Conservation (phyloP, 2,113 vertebrate species). For the Sceloporus undulatus region DNA sequence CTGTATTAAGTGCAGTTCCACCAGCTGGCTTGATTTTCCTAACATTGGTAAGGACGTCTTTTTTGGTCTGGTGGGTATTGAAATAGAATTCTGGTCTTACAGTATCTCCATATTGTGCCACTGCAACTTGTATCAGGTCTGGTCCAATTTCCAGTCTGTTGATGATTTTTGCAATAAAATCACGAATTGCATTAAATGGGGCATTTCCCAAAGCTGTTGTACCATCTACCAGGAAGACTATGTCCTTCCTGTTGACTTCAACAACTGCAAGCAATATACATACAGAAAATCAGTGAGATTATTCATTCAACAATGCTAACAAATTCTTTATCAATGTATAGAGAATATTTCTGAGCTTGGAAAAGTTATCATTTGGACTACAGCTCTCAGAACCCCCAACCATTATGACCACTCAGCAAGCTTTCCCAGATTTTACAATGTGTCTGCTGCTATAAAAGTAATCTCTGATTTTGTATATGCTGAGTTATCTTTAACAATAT, state of each 20-base stretch:
- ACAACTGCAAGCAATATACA: conserved; percentile 81
- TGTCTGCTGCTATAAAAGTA: not conserved
- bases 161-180: conserved; percentile 86
- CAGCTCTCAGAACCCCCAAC: no score
- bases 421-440: not conserved
- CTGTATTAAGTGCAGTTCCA: conserved; percentile 80
- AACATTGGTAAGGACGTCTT: conserved; percentile 72
- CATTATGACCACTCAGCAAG: not conserved
- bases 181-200: conserved; percentile 81
- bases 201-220: conserved; percentile 80
- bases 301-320: not conserved
- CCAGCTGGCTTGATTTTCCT: conserved; percentile 77
- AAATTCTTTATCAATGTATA: not conserved
- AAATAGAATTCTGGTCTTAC: conserved; percentile 87
- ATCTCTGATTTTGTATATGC: not conserved
- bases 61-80: conserved; percentile 78
- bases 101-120: conserved; percentile 84
- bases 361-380: not conserved
- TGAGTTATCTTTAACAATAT: not conserved
- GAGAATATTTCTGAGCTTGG: not conserved
- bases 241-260: conserved; percentile 89
- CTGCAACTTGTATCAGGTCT: conserved; percentile 87
- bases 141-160: conserved; percentile 88
- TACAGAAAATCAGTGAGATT: conserved; percentile 38
- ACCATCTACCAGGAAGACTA: conserved; percentile 95